phyloP scores from a whole-genome alignment of 2,888 invertebrate genomes.

The Epinotia nisella region DNA sequence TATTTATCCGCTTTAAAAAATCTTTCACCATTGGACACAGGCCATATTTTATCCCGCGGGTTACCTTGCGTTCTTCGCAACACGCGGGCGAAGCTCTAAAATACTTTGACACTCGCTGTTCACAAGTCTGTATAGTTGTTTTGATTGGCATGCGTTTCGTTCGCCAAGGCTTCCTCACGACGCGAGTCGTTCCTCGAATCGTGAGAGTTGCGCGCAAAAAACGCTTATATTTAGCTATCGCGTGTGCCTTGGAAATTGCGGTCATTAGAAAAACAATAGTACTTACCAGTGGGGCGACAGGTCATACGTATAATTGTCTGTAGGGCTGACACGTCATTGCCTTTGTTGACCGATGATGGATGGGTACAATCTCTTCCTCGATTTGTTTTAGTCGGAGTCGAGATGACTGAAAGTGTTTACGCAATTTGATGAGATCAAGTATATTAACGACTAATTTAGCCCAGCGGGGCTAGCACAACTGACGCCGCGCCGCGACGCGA shows the following conservation, averaged over 20 bases:
- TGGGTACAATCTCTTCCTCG: slow-evolving; percentile 9
- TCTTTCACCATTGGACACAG: no score
- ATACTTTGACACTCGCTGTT: background rate
- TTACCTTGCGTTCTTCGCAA: no score
- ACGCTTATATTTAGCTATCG: slow-evolving; percentile 55
- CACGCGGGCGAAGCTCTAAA: background rate
- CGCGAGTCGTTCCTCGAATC: slow-evolving; percentile 46
- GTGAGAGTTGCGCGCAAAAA: slow-evolving; percentile 45
- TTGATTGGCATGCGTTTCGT: background rate
- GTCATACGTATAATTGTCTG: slow-evolving; percentile 42
- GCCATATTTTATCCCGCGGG: no score
- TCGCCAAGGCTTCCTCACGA: background rate
- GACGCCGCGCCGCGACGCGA: no score
- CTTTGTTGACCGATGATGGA: slow-evolving; percentile 26
- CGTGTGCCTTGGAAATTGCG: slow-evolving; percentile 61
- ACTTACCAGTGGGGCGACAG: slow-evolving; percentile 46
- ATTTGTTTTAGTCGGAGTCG: background rate
- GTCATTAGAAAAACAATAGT: slow-evolving; percentile 63
- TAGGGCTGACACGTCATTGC: slow-evolving; percentile 44
- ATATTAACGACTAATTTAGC: no score
- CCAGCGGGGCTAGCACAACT: no score
- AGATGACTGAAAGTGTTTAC: background rate
- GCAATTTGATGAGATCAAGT: background rate
- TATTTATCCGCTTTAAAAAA: no score
- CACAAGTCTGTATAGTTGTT: background rate